phyloP scores from a whole-genome alignment of 2,888 invertebrate genomes.

The Coleophora deauratella region DNA sequence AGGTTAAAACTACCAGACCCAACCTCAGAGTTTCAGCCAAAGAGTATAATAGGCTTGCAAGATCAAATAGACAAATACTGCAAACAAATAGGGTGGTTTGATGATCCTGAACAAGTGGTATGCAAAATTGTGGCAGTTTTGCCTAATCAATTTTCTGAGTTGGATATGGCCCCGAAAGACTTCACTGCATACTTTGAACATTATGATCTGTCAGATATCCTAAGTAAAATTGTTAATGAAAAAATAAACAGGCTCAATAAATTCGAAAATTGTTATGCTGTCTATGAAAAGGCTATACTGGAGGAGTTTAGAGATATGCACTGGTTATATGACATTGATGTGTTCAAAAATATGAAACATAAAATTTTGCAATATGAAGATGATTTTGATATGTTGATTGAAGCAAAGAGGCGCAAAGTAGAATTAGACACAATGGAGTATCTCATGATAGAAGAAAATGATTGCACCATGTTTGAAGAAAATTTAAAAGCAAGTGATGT shows the following conservation, averaged over 20 bases:
- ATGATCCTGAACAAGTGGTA: constrained; percentile 57
- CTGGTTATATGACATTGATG: constrained; percentile 73
- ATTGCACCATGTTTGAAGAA: constrained; percentile 47
- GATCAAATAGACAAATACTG: constrained; percentile 64
- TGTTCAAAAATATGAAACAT: constrained; percentile 45
- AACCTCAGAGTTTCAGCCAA: constrained; percentile 52
- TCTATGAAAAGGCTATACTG: constrained; percentile 73
- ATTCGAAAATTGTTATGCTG: constrained; percentile 62
- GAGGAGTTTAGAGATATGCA: constrained; percentile 66
- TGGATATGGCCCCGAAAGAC: constrained; percentile 43
- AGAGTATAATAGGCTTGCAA: constrained; percentile 53
- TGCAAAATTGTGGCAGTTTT: constrained; percentile 63
- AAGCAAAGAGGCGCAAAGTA: constrained; percentile 58
- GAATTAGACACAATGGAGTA: constrained; percentile 47
- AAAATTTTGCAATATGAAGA: constrained; percentile 49
- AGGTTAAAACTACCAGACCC: constrained; percentile 72
- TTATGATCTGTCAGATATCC: constrained; percentile 67
- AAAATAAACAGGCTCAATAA: constrained; percentile 63
- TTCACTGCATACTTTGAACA: constrained; percentile 50
- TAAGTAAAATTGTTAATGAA: constrained; percentile 71
- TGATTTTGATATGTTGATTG: constrained; percentile 46
- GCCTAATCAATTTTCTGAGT: constrained; percentile 49
- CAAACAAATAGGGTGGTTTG: constrained; percentile 61
- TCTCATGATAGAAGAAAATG: constrained; percentile 57
- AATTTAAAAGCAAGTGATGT: constrained; percentile 43